Base-by-base conservation (phyloP, 2,113 vertebrate genomes). In the Castor canadensis region DNA sequence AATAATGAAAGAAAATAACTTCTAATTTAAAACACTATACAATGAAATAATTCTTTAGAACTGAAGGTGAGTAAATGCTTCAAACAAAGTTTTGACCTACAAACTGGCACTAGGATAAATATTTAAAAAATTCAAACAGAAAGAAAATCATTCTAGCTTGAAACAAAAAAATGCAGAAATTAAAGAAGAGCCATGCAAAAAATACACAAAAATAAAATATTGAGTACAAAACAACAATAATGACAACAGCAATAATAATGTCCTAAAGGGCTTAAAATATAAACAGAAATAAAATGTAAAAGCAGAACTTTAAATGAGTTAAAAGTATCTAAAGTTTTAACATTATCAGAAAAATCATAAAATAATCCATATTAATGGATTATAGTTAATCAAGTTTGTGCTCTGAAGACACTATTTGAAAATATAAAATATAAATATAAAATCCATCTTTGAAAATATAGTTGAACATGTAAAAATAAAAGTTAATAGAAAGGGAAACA, bases 11-110 rank as follows among this genome's bases (percentile, higher is more conserved):
- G 19, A 84, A 72, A 80, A 56, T 60, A 82, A 52, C 20, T 77
- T 87, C 79, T 35, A 76, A 49, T 43, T 26, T 75, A 84, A 86
- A 80, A 80, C 24, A 56, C 62, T 92, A 9, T 69, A 35, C 15
- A 17, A 38, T 81, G 15, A 95, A 95, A 47, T 84, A 67, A 85
- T 85, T 45, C 40, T 93, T 93, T 22, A 60, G 90, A 71, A 40
- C 62, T 69, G 35, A 90, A 83, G 35, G 7, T n/a, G 75, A 95
- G 79, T 52, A 91, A 4, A 76, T 58, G n/a, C 38, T 87, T 84
- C 30, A 81, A 80, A 67, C 56, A 72, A 77, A 91, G 82, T 73
- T 91, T 88, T 85, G 52, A 79, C 35, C 58, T 69, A 72, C 76
- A 88, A 85, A 80, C 9, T 28, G 93, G 7, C 22, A 60, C 22